Percentiles rank a stretch among this genome's conserved stretches.
These are phyloP conservation scores for Geodia barretti DNA, from an alignment of 37 sponge, comb jelly and placozoan species.

Conservation along the genomic window DNA sequence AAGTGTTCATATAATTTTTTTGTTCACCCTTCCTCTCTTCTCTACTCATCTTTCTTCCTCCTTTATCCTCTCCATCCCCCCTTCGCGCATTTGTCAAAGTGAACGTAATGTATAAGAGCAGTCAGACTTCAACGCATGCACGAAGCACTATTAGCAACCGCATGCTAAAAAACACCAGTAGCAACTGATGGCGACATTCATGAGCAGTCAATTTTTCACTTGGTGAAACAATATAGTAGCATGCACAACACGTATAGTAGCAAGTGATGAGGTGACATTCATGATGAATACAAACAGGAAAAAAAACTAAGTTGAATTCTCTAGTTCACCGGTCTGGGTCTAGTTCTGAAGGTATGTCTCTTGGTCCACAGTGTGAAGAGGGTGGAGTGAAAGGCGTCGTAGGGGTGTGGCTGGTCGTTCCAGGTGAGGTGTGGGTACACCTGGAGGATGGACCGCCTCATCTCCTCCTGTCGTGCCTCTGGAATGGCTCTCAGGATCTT, in stretches of 20 bases:
- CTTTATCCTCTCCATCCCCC: too few relatives aligned
- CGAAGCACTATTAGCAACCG: not conserved
- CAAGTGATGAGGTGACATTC: too few relatives aligned
- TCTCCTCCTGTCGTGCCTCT: conserved; percentile 3
- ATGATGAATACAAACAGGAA: not conserved
- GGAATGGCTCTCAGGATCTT: conserved; percentile 11
- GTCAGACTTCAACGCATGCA: too few relatives aligned
- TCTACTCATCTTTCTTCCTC: too few relatives aligned
- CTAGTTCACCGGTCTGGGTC: not conserved
- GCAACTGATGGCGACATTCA: too few relatives aligned
- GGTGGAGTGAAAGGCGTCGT: conserved; percentile 77
- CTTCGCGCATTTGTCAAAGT: too few relatives aligned
- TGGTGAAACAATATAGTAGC: too few relatives aligned
- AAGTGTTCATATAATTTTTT: too few relatives aligned
- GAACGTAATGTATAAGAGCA: too few relatives aligned
- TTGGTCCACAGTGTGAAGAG: conserved; percentile 76
- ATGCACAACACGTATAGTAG: too few relatives aligned
- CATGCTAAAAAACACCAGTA: not conserved
- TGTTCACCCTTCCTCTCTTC: too few relatives aligned
- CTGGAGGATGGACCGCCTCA: conserved; percentile 19
- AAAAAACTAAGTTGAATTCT: not conserved
- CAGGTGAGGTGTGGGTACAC: conserved; percentile 72
- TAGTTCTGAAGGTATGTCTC: conserved; percentile 23
- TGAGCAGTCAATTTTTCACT: too few relatives aligned
- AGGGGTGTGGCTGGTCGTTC: conserved; percentile 69